Percentiles rank a stretch among this genome's conserved stretches.
phyloP scores from a whole-genome alignment of 2,113 vertebrate genomes.

The Pontoporia blainvillei region DNA sequence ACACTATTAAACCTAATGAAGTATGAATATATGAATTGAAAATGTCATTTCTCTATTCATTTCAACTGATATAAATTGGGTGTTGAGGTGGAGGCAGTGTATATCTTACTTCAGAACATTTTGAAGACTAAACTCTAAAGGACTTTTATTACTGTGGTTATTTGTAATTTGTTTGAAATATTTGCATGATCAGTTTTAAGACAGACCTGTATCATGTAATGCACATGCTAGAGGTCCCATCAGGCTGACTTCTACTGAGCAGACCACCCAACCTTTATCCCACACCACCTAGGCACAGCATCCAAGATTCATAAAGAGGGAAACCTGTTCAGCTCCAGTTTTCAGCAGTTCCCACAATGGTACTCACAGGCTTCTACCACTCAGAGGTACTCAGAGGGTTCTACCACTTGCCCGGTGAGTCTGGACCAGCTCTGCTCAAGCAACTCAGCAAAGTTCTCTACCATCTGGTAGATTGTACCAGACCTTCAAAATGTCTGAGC shows the following conservation, averaged over 20 bases:
- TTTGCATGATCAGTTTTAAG: background rate
- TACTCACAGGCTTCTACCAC: background rate
- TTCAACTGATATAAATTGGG: background rate
- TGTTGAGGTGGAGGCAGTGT: background rate
- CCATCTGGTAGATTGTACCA: background rate
- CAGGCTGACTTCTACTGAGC: fast-evolving
- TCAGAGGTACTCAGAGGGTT: background rate
- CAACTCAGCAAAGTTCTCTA: background rate
- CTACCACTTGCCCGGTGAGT: background rate
- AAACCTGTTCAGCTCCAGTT: background rate
- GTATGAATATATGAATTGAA: background rate
- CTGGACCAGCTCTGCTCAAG: background rate
- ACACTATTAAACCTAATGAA: background rate
- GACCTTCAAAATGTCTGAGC: background rate
- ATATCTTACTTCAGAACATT: background rate
- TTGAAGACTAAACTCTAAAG: background rate
- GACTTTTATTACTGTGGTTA: background rate
- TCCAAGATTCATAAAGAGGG: background rate
- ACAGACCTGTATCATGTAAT: background rate
- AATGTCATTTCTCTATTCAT: background rate
- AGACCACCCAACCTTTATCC: background rate
- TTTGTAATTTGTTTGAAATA: background rate
- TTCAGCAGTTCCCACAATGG: background rate
- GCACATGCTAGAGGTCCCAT: too few relatives aligned
- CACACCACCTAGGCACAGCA: background rate